Conservation (phyloP, 1,140 invertebrate species). For the Drosophila repletoides region DNA sequence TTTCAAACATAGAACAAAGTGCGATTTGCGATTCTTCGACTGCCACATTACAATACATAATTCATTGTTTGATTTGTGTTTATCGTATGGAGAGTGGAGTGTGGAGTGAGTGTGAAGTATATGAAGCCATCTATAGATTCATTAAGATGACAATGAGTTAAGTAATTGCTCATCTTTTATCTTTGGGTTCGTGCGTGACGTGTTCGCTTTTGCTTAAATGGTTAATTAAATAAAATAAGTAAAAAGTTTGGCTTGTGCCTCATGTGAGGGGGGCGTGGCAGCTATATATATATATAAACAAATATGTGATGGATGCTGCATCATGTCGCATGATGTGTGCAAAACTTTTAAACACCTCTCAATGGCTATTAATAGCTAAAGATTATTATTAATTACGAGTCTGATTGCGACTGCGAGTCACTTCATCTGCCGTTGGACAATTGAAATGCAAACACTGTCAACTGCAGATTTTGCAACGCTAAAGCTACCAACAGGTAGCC, state of each 20-base stretch:
- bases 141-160: conserved; percentile 33
- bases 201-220: conserved; percentile 39
- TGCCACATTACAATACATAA: conserved; percentile 61
- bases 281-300: too few species aligned
- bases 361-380: conserved; percentile 60
- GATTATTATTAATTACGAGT: too few species aligned
- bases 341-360: conserved; percentile 64
- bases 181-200: conserved; percentile 48
- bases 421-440: conserved; percentile 45
- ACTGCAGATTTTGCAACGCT: conserved; percentile 33
- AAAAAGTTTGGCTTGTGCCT: conserved; percentile 49
- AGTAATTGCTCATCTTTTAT: conserved; percentile 12
- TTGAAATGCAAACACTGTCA: conserved; percentile 64
- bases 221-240: conserved; percentile 74
- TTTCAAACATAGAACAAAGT: conserved; percentile 1
- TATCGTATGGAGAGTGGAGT: too few species aligned
- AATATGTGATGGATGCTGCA: conserved; percentile 38
- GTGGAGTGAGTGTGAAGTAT: too few species aligned
- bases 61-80: conserved; percentile 61
- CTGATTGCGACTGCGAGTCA: conserved; percentile 35
- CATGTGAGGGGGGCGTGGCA: conserved; percentile 35
- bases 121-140: too few species aligned
- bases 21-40: conserved; percentile 12
- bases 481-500: conserved; percentile 15
- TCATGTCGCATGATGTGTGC: conserved; percentile 54